Evolutionary conservation across 1,140 invertebrate genomes (phyloP), one percentile per base, ranked within the genome.

Genomic region (Ostrea edulis): DNA sequence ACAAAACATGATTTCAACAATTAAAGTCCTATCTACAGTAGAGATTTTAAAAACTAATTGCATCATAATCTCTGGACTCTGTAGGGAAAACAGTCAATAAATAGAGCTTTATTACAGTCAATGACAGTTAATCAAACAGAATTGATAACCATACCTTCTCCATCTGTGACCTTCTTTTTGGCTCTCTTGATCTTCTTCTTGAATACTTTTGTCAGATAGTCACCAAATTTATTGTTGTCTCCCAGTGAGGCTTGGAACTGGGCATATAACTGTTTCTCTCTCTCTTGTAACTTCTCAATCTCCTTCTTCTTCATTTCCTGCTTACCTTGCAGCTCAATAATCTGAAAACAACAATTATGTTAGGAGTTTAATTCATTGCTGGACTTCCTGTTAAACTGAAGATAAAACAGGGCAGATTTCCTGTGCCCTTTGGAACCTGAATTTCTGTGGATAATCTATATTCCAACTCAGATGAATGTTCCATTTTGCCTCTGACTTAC

Each of bases 121-220:
- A 62, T 20, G 0, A 62, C 55, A 62, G 55, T 4, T 12, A 35
- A 35, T 25, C 22, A 12, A 71, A 12, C 68, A 71, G 8, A 25
- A 8, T 8, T n/a, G 51, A 44, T 5, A 44, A 8, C 52, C 88
- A 65, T 88, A 93, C 94, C 93, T 89, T 91, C 94, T 84, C 92
- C 94, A 68, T 94, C 95, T 22, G 92, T 93, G n/a, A 90, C 85
- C 88, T 95, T 95, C 89, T 94, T 95, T 90, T 95, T 95, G n/a
- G 92, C 92, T 65, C 94, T 86, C 87, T 95, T 95, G 55, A 95
- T 95, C 90, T 97, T 97, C 93, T 97, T 97, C 89, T 96, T 97
- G 91, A 97, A 97, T 53, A 98, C 97, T 90, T 96, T 96, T 9
- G 96, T 96, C 51, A 98, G 93, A 92, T 97, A 97, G 89, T 97